These are phyloP conservation scores for Rhinichthys osculus DNA, from an alignment of 2,797 vertebrate genomes.

Conservation along the genomic window DNA sequence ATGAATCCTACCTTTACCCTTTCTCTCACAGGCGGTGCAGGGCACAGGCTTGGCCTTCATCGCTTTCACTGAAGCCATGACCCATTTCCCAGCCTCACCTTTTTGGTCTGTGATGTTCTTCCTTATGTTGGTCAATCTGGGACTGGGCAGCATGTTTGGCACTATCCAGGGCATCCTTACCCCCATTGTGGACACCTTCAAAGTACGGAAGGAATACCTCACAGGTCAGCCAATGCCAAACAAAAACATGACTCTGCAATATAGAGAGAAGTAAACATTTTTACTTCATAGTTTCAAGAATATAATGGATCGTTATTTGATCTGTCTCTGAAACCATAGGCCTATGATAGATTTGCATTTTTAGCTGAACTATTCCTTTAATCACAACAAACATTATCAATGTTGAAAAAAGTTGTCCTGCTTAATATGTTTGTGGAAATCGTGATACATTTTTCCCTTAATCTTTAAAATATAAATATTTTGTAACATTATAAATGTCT, in stretches of 20 bases:
- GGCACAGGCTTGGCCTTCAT: slow-evolving; percentile 98
- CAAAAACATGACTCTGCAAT: neutral
- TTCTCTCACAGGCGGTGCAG: slow-evolving; percentile 86
- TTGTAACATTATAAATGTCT: neutral
- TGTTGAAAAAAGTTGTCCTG: neutral
- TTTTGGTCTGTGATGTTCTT: slow-evolving; percentile 99
- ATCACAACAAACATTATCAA: neutral
- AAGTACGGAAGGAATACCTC: slow-evolving; percentile 94
- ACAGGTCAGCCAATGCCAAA: slow-evolving; percentile 81
- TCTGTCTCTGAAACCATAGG: neutral
- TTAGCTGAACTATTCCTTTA: neutral
- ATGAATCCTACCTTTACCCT: neutral
- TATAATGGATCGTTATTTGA: neutral
- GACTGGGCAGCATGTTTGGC: slow-evolving; percentile 98
- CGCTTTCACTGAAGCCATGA: slow-evolving; percentile 98
- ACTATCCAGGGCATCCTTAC: slow-evolving; percentile 97
- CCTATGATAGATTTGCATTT: neutral
- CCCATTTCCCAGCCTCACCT: slow-evolving; percentile 94
- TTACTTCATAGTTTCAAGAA: neutral
- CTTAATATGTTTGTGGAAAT: neutral
- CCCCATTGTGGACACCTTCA: slow-evolving; percentile 93
- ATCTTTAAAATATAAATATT: neutral
- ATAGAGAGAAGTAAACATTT: neutral
- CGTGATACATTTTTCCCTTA: neutral
- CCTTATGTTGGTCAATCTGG: slow-evolving; percentile 96